Evolutionary conservation across 1,140 invertebrate genomes (phyloP), one percentile per base, ranked within the genome.

Genomic region (Chlorops oryzae): DNA sequence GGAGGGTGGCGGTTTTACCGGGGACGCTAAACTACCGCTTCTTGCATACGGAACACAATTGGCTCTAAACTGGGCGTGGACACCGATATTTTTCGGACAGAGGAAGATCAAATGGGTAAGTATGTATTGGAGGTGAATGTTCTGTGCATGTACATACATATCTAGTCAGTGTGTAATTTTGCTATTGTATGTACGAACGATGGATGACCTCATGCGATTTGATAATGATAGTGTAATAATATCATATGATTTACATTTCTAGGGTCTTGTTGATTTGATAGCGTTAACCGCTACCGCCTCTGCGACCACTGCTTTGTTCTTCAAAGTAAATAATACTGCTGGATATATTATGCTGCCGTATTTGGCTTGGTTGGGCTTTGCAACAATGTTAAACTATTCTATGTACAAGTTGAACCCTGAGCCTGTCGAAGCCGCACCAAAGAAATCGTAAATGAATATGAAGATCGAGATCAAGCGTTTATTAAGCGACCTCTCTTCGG

Each of bases 1-100:
- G 50, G 85, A 90, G 57, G 85, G 85, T n/a, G 83, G 80, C 39
- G 86, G 86, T 25, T 68, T 68, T 22, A 81, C 83, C 55, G 70
- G 78, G 54, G 55, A 73, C 51, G 82, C 81, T 3, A 74, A 73
- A 24, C 18, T 86, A 3, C 86, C 90, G 1, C 63, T 94, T 17
- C 74, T 82, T 0, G 63, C 87, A 20, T 93, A 90, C 58, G 87
- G 81, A 5, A 71, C 78, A 2, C 89, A 92, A 64, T 72, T 94
- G 40, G 78, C 82, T 0, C 70, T 93, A 0, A 94, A 93, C 68
- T 92, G 87, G 86, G 78, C 82, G 1, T 94, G 90, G 90, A 81
- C 87, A 2, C 89, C 88, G 6, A 81, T 93, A 15, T 93, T 93
- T 73, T 93, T 93, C 72, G 83, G 83, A 38, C 57, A 75, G 22